phyloP scores from a whole-genome alignment of 2,113 vertebrate species.

The Anas platyrhynchos region DNA sequence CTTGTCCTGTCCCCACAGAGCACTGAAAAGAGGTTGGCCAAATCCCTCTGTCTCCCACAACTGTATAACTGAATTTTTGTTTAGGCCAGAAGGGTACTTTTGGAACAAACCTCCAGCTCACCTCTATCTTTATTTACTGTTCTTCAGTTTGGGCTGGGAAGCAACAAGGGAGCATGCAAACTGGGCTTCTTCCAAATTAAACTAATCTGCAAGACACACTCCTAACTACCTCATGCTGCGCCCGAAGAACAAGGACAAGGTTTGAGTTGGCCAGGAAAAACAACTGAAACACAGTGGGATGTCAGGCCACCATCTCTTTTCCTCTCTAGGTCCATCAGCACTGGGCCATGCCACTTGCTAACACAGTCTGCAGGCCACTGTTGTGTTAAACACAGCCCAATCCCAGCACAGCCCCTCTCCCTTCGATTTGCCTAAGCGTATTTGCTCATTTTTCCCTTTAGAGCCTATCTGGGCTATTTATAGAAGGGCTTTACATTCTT shows the following conservation, averaged over 20 bases:
- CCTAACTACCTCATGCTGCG: not conserved
- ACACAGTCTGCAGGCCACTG: not conserved
- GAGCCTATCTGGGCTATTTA: conserved; percentile 40
- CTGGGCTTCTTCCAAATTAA: not conserved
- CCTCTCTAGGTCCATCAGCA: not conserved
- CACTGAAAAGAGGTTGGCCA: too few species aligned
- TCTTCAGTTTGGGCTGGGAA: not conserved
- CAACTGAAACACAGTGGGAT: not conserved
- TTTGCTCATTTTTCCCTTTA: conserved; percentile 43
- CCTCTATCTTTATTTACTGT: not conserved
- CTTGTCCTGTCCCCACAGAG: too few species aligned
- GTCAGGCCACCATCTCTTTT: not conserved
- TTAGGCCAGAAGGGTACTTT: not conserved
- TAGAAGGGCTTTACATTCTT: conserved; percentile 58
- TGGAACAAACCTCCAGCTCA: not conserved
- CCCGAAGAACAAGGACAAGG: not conserved
- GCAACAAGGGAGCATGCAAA: not conserved
- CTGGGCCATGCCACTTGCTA: not conserved
- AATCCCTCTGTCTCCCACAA: too few species aligned
- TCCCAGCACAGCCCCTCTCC: not conserved
- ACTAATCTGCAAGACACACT: not conserved
- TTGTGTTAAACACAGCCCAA: rapidly evolving
- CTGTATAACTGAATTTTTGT: not conserved
- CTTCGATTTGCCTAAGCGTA: not conserved
- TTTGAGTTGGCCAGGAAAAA: not conserved